Evolutionary conservation across 2,888 invertebrate species (phyloP).

Genomic region (Portevinia maculata): DNA sequence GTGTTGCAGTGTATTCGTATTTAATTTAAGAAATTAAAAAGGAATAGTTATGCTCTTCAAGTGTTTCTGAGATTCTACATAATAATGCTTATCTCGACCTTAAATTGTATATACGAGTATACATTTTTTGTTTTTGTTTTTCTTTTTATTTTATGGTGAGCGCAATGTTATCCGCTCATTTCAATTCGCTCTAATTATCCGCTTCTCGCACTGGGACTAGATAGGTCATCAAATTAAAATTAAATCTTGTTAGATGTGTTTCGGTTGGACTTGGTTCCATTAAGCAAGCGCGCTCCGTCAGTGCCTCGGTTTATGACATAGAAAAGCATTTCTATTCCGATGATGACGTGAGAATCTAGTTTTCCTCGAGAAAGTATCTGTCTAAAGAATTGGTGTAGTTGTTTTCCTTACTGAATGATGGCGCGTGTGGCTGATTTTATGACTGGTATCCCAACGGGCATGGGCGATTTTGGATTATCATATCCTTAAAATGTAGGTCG

Average conservation of each 20-base stretch:
- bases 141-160: background rate
- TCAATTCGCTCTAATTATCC: conserved; percentile 66
- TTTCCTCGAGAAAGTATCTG: conserved; percentile 28
- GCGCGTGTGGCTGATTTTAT: conserved; percentile 35
- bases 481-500: conserved; percentile 25
- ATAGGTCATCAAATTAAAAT: conserved; percentile 47
- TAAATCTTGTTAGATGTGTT: conserved; percentile 33
- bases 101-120: no score
- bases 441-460: conserved; percentile 23
- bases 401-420: conserved; percentile 43
- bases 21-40: conserved; percentile 42
- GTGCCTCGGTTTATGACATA: conserved; percentile 47
- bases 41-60: conserved; percentile 25
- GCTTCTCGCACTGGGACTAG: conserved; percentile 13
- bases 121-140: conserved; percentile 3
- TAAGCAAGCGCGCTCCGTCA: conserved; percentile 4
- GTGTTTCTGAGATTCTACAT: conserved; percentile 46
- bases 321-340: conserved; percentile 39
- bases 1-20: conserved; percentile 33
- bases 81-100: conserved; percentile 54
- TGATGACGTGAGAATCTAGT: conserved; percentile 38
- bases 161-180: conserved; percentile 22
- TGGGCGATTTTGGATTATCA: conserved; percentile 25
- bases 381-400: conserved; percentile 43
- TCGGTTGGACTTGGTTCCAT: conserved; percentile 12